Percentiles rank a stretch among this genome's conserved stretches.
phyloP scores from a whole-genome alignment of 1,140 invertebrate genomes.

The Oryzaephilus surinamensis region DNA sequence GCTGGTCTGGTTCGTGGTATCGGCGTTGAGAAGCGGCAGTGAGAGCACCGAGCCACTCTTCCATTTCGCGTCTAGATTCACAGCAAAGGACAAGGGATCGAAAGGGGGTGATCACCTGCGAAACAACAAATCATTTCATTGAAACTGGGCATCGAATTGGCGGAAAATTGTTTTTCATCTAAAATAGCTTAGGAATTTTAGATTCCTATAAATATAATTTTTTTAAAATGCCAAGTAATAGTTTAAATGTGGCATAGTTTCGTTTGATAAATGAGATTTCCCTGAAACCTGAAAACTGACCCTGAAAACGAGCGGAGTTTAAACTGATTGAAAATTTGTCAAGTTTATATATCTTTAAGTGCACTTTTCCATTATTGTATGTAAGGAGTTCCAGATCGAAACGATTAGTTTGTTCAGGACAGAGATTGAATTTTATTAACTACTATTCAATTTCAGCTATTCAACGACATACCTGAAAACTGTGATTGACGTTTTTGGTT shows the following conservation, averaged over 20 bases:
- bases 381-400: not conserved
- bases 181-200: too few species aligned
- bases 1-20: conserved; percentile 46
- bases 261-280: too few species aligned
- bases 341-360: too few species aligned
- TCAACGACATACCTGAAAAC: conserved; percentile 64
- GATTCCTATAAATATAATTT: too few species aligned
- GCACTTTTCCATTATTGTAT: not conserved
- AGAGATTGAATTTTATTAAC: not conserved
- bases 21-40: conserved; percentile 59
- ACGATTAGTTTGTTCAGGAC: not conserved
- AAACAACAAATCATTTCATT: conserved; percentile 24
- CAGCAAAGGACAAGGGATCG: conserved; percentile 73
- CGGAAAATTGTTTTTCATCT: too few species aligned
- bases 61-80: conserved; percentile 75
- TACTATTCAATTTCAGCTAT: not conserved
- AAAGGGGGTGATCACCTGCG: conserved; percentile 76
- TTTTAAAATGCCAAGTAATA: too few species aligned
- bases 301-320: too few species aligned
- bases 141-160: too few species aligned
- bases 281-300: too few species aligned
- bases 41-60: conserved; percentile 75
- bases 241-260: too few species aligned
- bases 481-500: conserved; percentile 75
- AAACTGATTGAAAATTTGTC: too few species aligned